Conservation (phyloP, 2,113 vertebrate species). For the Melanotaenia duboulayi region DNA sequence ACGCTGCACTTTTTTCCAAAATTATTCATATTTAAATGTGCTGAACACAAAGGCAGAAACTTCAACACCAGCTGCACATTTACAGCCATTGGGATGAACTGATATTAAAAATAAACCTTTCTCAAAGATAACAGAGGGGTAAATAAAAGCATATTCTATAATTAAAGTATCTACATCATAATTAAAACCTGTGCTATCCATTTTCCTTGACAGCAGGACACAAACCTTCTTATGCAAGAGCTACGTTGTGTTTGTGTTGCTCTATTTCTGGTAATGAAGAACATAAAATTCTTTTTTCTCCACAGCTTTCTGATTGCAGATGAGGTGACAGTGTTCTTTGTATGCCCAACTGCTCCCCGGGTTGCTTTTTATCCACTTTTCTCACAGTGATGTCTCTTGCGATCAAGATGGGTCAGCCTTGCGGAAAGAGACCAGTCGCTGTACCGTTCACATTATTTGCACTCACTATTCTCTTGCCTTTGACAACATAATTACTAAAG, state of each 20-base stretch:
- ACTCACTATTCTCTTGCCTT: slow-evolving; percentile 39
- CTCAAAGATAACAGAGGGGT: slow-evolving; percentile 15
- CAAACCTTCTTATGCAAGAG: slow-evolving; percentile 29
- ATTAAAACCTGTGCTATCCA: slow-evolving; percentile 40
- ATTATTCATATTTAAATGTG: slow-evolving; percentile 48
- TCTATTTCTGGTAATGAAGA: slow-evolving; percentile 28
- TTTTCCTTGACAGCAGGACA: slow-evolving; percentile 31
- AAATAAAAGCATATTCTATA: slow-evolving; percentile 36
- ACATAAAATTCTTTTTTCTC: slow-evolving; percentile 45
- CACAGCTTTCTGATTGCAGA: slow-evolving; percentile 52
- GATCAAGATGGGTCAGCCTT: slow-evolving; percentile 59
- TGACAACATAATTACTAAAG: slow-evolving; percentile 79
- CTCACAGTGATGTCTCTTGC: slow-evolving; percentile 32
- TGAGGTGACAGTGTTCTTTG: slow-evolving; percentile 64
- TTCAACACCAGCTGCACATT: slow-evolving; percentile 7
- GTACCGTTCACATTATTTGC: slow-evolving; percentile 59
- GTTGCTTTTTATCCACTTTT: slow-evolving; percentile 26
- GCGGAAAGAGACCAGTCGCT: slow-evolving; percentile 24
- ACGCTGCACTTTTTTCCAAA: slow-evolving; percentile 20
- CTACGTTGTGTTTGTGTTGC: slow-evolving; percentile 6
- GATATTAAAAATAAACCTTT: slow-evolving; percentile 46
- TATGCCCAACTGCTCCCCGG: slow-evolving; percentile 61
- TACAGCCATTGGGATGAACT: slow-evolving; percentile 19
- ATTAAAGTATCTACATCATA: slow-evolving; percentile 44
- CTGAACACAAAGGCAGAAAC: slow-evolving; percentile 36